Base-by-base conservation (phyloP, 2,888 invertebrate species). In the Polietes domitor region DNA sequence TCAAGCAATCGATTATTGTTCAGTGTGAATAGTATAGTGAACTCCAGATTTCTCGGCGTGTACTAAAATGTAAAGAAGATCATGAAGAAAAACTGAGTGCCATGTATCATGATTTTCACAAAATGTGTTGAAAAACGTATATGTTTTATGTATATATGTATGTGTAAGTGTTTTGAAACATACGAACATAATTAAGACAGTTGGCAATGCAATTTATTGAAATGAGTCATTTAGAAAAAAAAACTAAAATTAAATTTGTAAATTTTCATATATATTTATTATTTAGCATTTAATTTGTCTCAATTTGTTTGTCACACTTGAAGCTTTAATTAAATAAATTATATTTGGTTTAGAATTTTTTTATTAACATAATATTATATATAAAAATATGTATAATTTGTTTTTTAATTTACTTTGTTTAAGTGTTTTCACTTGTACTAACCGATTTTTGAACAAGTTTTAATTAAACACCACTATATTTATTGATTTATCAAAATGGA, bases 371-470 rank as follows among this genome's bases (percentile, higher is more conserved):
- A 19, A 26, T 58, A 24, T 21, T 55, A 10, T 19, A 2, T 1
- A 53, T 53, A 19, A 32, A 47, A 53, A 53, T 17, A 24, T 58
- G 26, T 58, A 10, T 26, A 26, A 53, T 17, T 61, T 61, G 28
- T 61, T 24, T 24, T 58, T 61, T 41, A 72, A 78, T 78, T 28
- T 53, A 70, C 43, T 58, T 74, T 50, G 58, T 43, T 72, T 47
- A 72, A 70, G 24, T 47, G n/a, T 12, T 61, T 41, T 32, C 41
- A 41, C 41, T 41, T 41, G 63, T 26, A 74, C 79, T 61, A 63
- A 77, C 0, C 41, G 41, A 68, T 24, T 41, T 71, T 77, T 61
- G 47, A 61, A 73, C 55, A 17, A 55, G 63, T 21, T 63, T 2
- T 26, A 28, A 50, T 15, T 37, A 24, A 9, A 21, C 26, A 53